These are phyloP conservation scores for Euzophera pinguis DNA, from an alignment of 2,888 invertebrate genomes.

Conservation along the genomic window DNA sequence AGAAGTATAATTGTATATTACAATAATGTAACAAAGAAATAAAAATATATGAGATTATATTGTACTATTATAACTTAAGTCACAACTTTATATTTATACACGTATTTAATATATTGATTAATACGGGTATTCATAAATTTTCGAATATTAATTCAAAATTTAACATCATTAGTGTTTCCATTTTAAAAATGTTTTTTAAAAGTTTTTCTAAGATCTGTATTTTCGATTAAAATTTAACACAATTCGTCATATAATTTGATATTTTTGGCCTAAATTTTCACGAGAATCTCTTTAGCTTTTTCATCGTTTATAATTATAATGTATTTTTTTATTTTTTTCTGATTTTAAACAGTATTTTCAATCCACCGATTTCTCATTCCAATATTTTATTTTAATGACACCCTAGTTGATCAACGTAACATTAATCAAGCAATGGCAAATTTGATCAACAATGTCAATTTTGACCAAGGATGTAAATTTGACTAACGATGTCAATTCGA, in stretches of 20 bases:
- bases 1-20: neutral
- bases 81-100: slow-evolving; percentile 12
- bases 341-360: slow-evolving; percentile 38
- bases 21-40: neutral
- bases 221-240: too few species aligned
- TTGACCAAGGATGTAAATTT: neutral
- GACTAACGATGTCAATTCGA: neutral
- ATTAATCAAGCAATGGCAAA: too few species aligned
- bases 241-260: too few species aligned
- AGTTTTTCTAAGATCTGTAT: neutral
- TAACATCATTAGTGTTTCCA: neutral
- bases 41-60: neutral
- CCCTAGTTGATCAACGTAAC: too few species aligned
- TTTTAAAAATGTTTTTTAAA: neutral
- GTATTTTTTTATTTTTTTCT: slow-evolving; percentile 14
- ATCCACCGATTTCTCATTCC: slow-evolving; percentile 56
- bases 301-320: neutral
- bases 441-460: neutral
- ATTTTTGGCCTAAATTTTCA: too few species aligned
- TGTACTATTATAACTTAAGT: slow-evolving; percentile 4
- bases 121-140: neutral
- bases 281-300: neutral
- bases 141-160: neutral
- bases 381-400: slow-evolving; percentile 16
- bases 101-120: neutral